A percentile compares a stretch with the other conserved stretches of the same genome.
These are phyloP conservation scores for Brachyrhaphis roseni DNA, from an alignment of 2,797 vertebrate genomes.

Conservation along the genomic window DNA sequence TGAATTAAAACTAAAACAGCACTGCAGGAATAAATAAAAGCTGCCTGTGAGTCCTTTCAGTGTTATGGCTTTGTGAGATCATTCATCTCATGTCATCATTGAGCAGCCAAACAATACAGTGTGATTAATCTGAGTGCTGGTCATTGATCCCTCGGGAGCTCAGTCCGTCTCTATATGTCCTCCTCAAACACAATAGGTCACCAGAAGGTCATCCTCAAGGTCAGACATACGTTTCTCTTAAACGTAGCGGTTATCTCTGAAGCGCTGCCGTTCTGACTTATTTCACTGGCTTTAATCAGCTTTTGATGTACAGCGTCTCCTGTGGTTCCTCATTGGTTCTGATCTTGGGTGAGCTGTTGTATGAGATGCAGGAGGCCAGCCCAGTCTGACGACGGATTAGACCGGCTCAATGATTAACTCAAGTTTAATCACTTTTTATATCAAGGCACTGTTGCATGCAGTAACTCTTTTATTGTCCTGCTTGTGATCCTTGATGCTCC, in stretches of 20 bases:
- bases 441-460: slow-evolving; percentile 6
- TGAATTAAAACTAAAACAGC: background rate
- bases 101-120: slow-evolving; percentile 56
- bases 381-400: slow-evolving; percentile 12
- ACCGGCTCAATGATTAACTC: slow-evolving; percentile 41
- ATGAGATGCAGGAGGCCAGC: slow-evolving; percentile 33
- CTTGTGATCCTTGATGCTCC: slow-evolving; percentile 3
- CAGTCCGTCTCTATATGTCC: slow-evolving; percentile 40
- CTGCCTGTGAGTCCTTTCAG: slow-evolving; percentile 29
- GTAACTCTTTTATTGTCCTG: slow-evolving; percentile 17
- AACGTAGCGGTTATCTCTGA: slow-evolving; percentile 76
- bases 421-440: slow-evolving; percentile 52
- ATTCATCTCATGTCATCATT: slow-evolving; percentile 63
- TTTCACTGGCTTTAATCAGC: slow-evolving; percentile 75
- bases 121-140: slow-evolving; percentile 77
- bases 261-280: slow-evolving; percentile 75
- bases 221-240: slow-evolving; percentile 67
- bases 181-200: slow-evolving; percentile 63
- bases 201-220: slow-evolving; percentile 77
- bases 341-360: slow-evolving; percentile 55
- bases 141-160: slow-evolving; percentile 72
- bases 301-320: slow-evolving; percentile 74
- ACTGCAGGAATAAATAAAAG: slow-evolving; percentile 17
- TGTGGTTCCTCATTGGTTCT: slow-evolving; percentile 47
- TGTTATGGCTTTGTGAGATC: slow-evolving; percentile 61